Base-by-base conservation (phyloP, 30 jellyfish, hydroid and myxozoan genomes). In the Cassiopea andromeda region DNA sequence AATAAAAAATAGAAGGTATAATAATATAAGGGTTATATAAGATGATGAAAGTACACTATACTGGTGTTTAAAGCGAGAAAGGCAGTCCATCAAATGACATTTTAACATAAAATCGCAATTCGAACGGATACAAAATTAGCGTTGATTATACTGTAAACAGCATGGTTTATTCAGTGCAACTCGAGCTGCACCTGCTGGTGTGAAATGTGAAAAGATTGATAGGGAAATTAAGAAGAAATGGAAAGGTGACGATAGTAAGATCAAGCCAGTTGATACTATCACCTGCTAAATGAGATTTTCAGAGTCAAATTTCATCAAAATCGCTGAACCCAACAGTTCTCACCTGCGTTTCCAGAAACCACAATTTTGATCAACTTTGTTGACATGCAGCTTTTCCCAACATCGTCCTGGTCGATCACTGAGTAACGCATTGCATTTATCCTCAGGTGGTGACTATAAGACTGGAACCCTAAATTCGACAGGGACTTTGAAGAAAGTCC, bases 291-390 rank as follows among this genome's bases (percentile, higher is more conserved):
- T 69, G 15, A 18, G 6, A 69, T 69, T 9, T 14, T 5, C 16
- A 69, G 10, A 6, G 78, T 43, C 48, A n/a, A 7, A 8, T 43
- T n/a, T n/a, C 8, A 69, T n/a, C 15, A 7, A 69, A 14, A 8
- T 69, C 15, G 15, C 8, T 3, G 64, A 54, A 54, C 10, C 64
- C 10, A 54, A 50, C 13, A 47, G 8, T 58, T 19, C 66, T 77
- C 69, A 82, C 80, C 85, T 48, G 78, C 75, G 16, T 77, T 84
- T 9, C 85, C 92, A 57, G 68, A 49, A 7, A 84, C 72, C 2
- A 71, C n/a, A 5, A 84, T 46, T 7, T 84, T 84, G 92, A 84
- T 58, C 92, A 84, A 69, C 75, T 64, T 69, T 14, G 92, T 84
- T 13, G 90, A 66, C 50, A 46, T 8, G 80, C 69, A 82, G 17